Percentiles rank a stretch among this genome's conserved stretches.
phyloP scores from a whole-genome alignment of 2,888 invertebrate species.

The Amphipoea oculea region DNA sequence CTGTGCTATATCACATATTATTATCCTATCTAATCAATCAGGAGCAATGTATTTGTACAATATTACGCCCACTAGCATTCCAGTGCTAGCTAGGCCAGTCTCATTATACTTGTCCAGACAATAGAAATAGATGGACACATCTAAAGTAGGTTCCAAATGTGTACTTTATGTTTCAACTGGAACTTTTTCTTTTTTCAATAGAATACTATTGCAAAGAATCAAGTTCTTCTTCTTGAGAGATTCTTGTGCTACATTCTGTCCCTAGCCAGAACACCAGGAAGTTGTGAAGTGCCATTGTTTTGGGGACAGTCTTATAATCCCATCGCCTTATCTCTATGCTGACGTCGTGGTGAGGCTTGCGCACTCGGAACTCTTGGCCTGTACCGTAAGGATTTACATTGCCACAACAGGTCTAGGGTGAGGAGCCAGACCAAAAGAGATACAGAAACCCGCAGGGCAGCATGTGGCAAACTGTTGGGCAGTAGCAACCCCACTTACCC shows the following conservation, averaged over 20 bases:
- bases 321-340: too few species aligned
- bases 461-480: too few species aligned
- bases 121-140: neutral
- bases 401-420: too few species aligned
- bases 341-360: too few species aligned
- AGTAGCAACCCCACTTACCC: too few species aligned
- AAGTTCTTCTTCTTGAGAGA: neutral
- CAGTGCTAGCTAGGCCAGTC: neutral
- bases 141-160: neutral
- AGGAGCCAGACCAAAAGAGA: too few species aligned
- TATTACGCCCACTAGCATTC: neutral
- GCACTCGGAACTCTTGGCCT: too few species aligned
- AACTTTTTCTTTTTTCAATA: neutral
- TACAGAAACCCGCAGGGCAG: too few species aligned
- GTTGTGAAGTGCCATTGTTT: neutral
- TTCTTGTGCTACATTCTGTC: neutral
- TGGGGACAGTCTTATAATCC: neutral
- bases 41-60: neutral
- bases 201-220: neutral
- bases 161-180: neutral
- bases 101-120: neutral
- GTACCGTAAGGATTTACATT: too few species aligned
- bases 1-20: neutral
- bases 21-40: slow-evolving; percentile 15
- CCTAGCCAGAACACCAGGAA: neutral